A percentile compares a stretch with the other conserved stretches of the same genome.
These are phyloP conservation scores for Pyrocoelia pectoralis DNA, from an alignment of 2,888 invertebrate species.

Conservation along the genomic window DNA sequence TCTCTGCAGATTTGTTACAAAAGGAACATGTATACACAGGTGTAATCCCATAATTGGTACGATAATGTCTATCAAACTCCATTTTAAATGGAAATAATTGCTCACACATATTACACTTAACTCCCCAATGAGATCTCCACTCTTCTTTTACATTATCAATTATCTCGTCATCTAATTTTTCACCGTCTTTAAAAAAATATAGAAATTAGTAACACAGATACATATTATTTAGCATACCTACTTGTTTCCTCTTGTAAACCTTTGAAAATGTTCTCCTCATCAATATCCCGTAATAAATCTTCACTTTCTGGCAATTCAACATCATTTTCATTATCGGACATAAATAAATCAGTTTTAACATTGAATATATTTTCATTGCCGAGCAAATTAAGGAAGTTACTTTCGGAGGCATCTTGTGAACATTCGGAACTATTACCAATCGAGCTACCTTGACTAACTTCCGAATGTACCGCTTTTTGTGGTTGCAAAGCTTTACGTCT, in stretches of 20 bases:
- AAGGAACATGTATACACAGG: constrained; percentile 67
- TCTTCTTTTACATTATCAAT: constrained; percentile 62
- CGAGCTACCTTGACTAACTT: constrained; percentile 45
- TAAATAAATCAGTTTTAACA: constrained; percentile 34
- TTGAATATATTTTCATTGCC: constrained; percentile 17
- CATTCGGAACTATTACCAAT: constrained; percentile 49
- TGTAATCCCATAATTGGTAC: constrained; percentile 52
- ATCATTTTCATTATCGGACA: constrained; percentile 39
- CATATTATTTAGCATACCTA: constrained; percentile 30
- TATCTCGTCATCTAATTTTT: constrained; percentile 54
- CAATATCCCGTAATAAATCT: constrained; percentile 50
- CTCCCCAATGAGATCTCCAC: constrained; percentile 61
- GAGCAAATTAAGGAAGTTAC: constrained; percentile 24
- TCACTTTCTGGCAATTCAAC: constrained; percentile 45
- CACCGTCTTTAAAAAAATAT: constrained; percentile 43
- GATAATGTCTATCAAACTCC: constrained; percentile 65
- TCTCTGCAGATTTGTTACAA: constrained; percentile 64
- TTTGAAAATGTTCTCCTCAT: constrained; percentile 55
- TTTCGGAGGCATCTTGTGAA: constrained; percentile 48
- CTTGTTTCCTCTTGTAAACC: constrained; percentile 53
- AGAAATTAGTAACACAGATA: not conserved
- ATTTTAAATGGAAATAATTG: constrained; percentile 61
- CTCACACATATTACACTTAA: constrained; percentile 65
- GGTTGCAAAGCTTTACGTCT: constrained; percentile 53
- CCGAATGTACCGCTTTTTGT: constrained; percentile 51